Evolutionary conservation across 2,797 vertebrate genomes (phyloP).

Genomic region (Phyllotis vaccarum): DNA sequence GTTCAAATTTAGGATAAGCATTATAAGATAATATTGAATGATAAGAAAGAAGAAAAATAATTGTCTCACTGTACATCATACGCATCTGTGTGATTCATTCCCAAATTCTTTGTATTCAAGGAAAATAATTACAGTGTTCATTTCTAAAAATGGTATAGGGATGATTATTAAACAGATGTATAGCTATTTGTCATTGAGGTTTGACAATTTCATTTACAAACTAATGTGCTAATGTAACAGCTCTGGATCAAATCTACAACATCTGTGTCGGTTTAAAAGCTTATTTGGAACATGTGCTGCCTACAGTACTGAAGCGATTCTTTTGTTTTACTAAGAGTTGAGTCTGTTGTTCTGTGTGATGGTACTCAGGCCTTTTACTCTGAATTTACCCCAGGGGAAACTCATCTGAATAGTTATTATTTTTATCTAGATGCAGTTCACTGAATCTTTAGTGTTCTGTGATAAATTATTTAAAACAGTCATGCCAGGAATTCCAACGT

Average conservation of each 20-base stretch:
- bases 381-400: conserved; percentile 66
- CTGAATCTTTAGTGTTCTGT: not conserved
- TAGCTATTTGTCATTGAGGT: conserved; percentile 74
- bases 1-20: conserved; percentile 68
- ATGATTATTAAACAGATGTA: conserved; percentile 81
- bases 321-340: conserved; percentile 57
- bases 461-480: conserved; percentile 61
- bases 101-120: conserved; percentile 74
- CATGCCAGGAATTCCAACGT: conserved; percentile 29
- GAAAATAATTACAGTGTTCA: conserved; percentile 77
- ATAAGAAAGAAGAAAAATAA: conserved; percentile 60
- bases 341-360: conserved; percentile 43
- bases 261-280: conserved; percentile 75
- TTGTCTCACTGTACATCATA: conserved; percentile 69
- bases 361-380: conserved; percentile 51
- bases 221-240: conserved; percentile 80
- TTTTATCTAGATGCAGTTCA: conserved; percentile 50
- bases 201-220: conserved; percentile 79
- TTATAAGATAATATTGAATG: conserved; percentile 64
- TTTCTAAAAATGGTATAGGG: conserved; percentile 74
- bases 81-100: conserved; percentile 71
- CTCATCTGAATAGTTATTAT: conserved; percentile 57
- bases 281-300: conserved; percentile 56
- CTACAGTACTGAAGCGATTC: conserved; percentile 48
- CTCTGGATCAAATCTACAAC: conserved; percentile 77